phyloP scores from a whole-genome alignment of 2,888 invertebrate genomes.

The Hydrotaea cyrtoneurina region DNA sequence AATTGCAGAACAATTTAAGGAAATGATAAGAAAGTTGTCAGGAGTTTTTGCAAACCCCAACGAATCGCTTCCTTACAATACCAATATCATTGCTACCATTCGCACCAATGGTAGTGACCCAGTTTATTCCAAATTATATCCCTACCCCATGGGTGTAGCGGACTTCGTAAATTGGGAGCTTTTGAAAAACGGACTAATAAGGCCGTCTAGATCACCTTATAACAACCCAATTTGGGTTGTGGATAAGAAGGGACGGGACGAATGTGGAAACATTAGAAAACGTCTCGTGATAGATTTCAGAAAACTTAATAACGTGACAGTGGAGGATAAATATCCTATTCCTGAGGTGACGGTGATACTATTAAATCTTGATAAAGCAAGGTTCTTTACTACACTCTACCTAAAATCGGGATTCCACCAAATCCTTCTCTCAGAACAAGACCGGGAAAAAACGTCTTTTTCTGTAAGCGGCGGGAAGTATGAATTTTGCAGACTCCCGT shows the following conservation, averaged over 20 bases:
- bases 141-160: too few species aligned
- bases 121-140: too few species aligned
- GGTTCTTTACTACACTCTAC: conserved; percentile 38
- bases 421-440: not conserved
- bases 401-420: conserved; percentile 36
- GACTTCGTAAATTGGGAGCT: too few species aligned
- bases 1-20: too few species aligned
- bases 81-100: too few species aligned
- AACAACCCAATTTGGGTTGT: conserved; percentile 37
- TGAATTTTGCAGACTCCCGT: conserved; percentile 59
- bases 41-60: too few species aligned
- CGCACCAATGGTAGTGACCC: too few species aligned
- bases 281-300: conserved; percentile 36
- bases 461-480: conserved; percentile 53
- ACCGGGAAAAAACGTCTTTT: conserved; percentile 34
- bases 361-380: conserved; percentile 34
- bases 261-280: conserved; percentile 24
- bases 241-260: conserved; percentile 36
- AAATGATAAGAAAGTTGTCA: too few species aligned
- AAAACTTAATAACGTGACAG: conserved; percentile 27
- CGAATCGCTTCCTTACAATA: too few species aligned
- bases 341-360: conserved; percentile 16
- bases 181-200: conserved; percentile 43
- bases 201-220: too few species aligned
- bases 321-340: conserved; percentile 33